Percentiles rank a stretch among this genome's conserved stretches.
Evolutionary conservation across 2,888 invertebrate species (phyloP).

Genomic region (Ornithoptera priamus): DNA sequence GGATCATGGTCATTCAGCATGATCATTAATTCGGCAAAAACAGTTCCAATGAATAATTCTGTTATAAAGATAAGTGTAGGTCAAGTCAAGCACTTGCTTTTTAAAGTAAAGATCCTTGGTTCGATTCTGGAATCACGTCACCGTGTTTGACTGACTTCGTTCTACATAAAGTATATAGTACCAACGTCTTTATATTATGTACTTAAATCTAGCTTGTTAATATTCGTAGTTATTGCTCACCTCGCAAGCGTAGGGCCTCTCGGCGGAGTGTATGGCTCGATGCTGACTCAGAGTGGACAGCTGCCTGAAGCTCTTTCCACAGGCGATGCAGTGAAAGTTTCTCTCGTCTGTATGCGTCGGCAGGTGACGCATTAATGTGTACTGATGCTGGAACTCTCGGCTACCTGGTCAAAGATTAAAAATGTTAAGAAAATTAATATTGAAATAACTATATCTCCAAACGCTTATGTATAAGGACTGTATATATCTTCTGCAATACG

Average conservation of each 20-base stretch:
- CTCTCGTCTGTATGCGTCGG: slow-evolving; percentile 89
- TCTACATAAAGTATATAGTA: neutral
- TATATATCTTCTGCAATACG: no score
- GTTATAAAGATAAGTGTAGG: no score
- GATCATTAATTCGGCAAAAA: no score
- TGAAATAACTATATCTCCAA: no score
- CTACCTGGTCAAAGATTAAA: slow-evolving; percentile 70
- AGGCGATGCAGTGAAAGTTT: slow-evolving; percentile 86
- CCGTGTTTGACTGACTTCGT: no score
- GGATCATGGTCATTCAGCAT: no score
- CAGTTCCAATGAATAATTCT: no score
- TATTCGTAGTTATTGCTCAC: slow-evolving; percentile 39
- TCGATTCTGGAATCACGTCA: no score
- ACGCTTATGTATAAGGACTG: no score
- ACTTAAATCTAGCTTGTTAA: neutral
- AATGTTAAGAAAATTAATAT: no score
- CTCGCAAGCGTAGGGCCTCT: slow-evolving; percentile 86
- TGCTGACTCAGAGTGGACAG: slow-evolving; percentile 88
- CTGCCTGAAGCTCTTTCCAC: slow-evolving; percentile 87
- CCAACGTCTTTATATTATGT: neutral
- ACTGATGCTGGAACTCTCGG: slow-evolving; percentile 87
- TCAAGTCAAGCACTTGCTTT: no score
- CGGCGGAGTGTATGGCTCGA: slow-evolving; percentile 88
- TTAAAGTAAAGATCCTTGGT: no score
- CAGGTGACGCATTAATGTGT: slow-evolving; percentile 86